phyloP scores from a whole-genome alignment of 2,113 vertebrate genomes.

The Anguilla rostrata region DNA sequence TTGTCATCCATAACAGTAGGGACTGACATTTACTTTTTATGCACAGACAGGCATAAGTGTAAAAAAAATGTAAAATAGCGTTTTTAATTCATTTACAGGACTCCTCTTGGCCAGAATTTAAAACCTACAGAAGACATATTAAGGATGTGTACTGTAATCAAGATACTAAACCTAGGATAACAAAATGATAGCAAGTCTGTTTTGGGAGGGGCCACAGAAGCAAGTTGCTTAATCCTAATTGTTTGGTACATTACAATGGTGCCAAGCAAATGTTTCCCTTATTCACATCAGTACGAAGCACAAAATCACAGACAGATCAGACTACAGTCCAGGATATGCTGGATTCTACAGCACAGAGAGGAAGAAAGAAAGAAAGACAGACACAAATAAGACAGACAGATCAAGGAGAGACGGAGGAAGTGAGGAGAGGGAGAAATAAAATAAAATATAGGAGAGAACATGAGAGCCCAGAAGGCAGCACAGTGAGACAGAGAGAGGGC shows the following conservation, averaged over 20 bases:
- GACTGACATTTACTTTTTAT: too few relatives aligned
- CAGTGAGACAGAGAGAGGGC: too few relatives aligned
- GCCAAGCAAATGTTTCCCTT: background rate
- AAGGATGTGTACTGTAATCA: background rate
- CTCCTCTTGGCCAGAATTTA: background rate
- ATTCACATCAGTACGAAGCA: background rate
- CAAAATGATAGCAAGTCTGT: too few relatives aligned
- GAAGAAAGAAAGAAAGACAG: slow-evolving; percentile 5
- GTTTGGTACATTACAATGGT: too few relatives aligned
- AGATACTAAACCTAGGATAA: too few relatives aligned
- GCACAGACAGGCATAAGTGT: too few relatives aligned
- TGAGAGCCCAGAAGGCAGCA: too few relatives aligned
- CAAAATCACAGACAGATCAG: slow-evolving; percentile 7
- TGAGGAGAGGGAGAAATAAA: background rate
- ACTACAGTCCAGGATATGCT: background rate
- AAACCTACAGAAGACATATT: background rate
- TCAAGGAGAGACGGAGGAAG: background rate
- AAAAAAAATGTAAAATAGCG: too few relatives aligned
- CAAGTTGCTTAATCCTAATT: too few relatives aligned
- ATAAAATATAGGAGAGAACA: background rate
- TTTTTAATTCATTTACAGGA: too few relatives aligned
- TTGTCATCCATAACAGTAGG: too few relatives aligned
- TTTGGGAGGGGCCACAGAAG: too few relatives aligned
- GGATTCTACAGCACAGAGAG: background rate
- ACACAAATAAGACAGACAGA: slow-evolving; percentile 19